Base-by-base conservation (phyloP, 2,113 vertebrate species). In the Todiramphus saurophagus region DNA sequence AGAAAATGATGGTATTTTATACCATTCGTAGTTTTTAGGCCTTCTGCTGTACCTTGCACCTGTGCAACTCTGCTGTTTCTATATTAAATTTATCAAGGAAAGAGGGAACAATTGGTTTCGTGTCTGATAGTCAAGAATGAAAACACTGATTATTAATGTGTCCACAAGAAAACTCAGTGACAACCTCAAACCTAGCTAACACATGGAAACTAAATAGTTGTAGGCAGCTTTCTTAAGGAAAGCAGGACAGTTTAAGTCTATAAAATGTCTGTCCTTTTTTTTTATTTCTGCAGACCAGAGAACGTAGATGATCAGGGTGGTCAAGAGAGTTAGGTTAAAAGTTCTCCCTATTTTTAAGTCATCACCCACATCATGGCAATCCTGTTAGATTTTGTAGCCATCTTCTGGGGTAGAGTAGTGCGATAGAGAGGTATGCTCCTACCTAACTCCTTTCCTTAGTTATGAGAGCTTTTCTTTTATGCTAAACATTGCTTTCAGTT, bases 331-430 rank as follows among this genome's bases (percentile, higher is more conserved):
- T 64, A 15, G 35, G 16, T 73, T 69, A 37, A 19, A 83, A 83
- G 9, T 78, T 84, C 20, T 81, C 0, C 0, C 11, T 44, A 0
- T 69, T 81, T 77, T 77, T 58, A 25, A 64, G 33, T 74, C 18
- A 33, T 80, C 13, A 13, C 18, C 13, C 6, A 24, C 10, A 21
- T 53, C 24, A 2, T 87, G 50, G 28, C 10, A 46, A 7, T 13
- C 76, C 27, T 50, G 17, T 43, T 46, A 51, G 46, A 37, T 62
- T 84, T 89, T 59, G 28, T 70, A 67, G 53, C 11, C 0, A 1
- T 35, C 25, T 70, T 67, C 31, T 78, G 24, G 18, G 11, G 37
- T 51, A 33, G 23, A 74, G 5, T 62, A 66, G 27, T 77, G 63
- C 33, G 37, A 72, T 5, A 69, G 25, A 69, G 25, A 14, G 23